Conservation (phyloP, 2,888 invertebrate genomes). For the Seladonia tumulorum region DNA sequence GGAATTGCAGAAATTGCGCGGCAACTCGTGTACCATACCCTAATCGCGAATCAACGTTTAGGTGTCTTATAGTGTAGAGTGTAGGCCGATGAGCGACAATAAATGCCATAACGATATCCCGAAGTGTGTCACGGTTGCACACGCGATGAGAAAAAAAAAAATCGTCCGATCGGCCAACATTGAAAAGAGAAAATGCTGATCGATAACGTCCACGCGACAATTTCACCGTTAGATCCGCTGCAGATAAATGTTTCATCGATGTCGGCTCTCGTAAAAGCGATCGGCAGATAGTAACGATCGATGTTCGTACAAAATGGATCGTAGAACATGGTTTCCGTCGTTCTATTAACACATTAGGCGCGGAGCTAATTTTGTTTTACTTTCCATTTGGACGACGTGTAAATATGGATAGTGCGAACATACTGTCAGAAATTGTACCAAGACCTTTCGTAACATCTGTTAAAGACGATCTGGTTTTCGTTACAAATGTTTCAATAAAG, state of each 20-base stretch:
- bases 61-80: background rate
- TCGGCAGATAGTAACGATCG: background rate
- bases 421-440: background rate
- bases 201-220: background rate
- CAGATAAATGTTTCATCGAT: background rate
- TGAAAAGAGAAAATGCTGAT: background rate
- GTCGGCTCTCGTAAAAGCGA: background rate
- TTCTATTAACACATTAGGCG: background rate
- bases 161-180: background rate
- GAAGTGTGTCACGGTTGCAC: conserved; percentile 32
- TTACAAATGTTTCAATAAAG: background rate
- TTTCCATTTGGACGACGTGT: too few species aligned
- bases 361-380: too few species aligned
- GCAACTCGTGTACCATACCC: background rate
- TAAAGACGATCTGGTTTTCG: too few species aligned
- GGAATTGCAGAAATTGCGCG: conserved; percentile 39
- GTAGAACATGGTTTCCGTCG: background rate
- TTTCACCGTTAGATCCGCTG: background rate
- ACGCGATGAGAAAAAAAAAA: conserved; percentile 13
- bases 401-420: too few species aligned
- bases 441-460: background rate
- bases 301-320: background rate
- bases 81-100: conserved; percentile 30
- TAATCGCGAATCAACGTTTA: conserved; percentile 24
- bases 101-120: conserved; percentile 39